phyloP scores from a whole-genome alignment of 2,888 invertebrate species.

The Trilocha varians region DNA sequence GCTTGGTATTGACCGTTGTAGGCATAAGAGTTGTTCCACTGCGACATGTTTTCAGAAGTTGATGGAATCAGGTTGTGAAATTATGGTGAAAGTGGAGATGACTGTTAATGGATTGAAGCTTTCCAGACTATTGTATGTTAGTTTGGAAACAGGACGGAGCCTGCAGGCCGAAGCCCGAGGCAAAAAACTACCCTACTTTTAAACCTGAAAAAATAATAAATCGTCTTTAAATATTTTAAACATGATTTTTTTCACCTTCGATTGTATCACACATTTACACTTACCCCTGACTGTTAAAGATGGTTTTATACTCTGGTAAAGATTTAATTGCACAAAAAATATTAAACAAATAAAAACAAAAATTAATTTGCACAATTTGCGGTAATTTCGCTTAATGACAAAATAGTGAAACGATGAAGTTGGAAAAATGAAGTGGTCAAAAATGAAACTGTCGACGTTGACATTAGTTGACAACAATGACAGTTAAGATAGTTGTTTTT shows the following conservation, averaged over 20 bases:
- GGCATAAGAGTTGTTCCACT: slow-evolving; percentile 61
- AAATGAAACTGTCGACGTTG: neutral
- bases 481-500: no score
- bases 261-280: neutral
- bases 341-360: neutral
- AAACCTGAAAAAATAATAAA: slow-evolving; percentile 33
- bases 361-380: neutral
- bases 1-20: slow-evolving; percentile 55
- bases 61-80: slow-evolving; percentile 30
- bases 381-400: neutral
- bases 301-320: neutral
- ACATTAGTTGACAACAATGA: neutral
- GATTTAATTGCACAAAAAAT: neutral
- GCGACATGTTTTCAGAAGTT: slow-evolving; percentile 42
- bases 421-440: neutral
- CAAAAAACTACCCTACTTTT: slow-evolving; percentile 22
- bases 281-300: neutral
- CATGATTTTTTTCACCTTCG: slow-evolving; percentile 8
- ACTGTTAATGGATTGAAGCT: slow-evolving; percentile 15
- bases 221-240: no score
- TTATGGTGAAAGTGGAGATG: slow-evolving; percentile 19
- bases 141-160: slow-evolving; percentile 19
- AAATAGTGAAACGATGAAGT: neutral
- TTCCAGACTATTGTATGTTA: slow-evolving; percentile 16
- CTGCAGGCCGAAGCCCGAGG: slow-evolving; percentile 67